Evolutionary conservation across 2,797 vertebrate genomes (phyloP), one percentile per base, ranked within the genome.

Genomic region (Eulemur albifrons): DNA sequence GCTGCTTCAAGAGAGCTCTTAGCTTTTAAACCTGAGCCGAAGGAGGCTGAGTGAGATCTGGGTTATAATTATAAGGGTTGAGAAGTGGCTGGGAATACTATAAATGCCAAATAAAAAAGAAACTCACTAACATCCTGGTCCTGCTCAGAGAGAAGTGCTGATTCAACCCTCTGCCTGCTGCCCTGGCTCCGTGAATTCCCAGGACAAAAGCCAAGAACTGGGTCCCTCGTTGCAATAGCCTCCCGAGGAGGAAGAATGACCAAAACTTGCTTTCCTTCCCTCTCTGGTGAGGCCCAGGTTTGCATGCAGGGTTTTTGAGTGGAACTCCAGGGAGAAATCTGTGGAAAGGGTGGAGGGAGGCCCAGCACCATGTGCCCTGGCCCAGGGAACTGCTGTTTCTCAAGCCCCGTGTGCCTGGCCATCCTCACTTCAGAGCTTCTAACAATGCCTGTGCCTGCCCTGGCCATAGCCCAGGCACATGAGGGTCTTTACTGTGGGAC

Each of bases 31-130:
- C 48, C 43, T 50, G 48, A 72, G 59, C 94, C 50, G 84, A 91
- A 94, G 76, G 63, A 94, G 79, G 32, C 63, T 73, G 91, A 93
- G 75, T 57, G 84, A 93, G 77, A 88, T 69, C 69, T 25, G 18
- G 32, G 80, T 93, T 97, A 81, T 97, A 96, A 95, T 97, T 96
- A 96, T 23, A 96, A 97, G 92, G 88, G 80, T 54, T 91, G 83
- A 89, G 87, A 96, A 90, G 93, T 93, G 81, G 43, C 57, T 93
- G 76, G 61, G 77, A 80, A 88, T 70, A 63, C 90, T 90, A 75
- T 94, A 97, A 96, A 95, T 96, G 93, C 82, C 95, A 97, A 93
- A 95, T 95, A 77, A 96, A 97, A 95, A 86, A 95, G 90, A 92
- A 95, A 89, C 65, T 83, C 48, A 61, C 82, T 59, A 65, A 38